Conservation (phyloP, 2,888 invertebrate genomes). For the Hydriomena furcata region DNA sequence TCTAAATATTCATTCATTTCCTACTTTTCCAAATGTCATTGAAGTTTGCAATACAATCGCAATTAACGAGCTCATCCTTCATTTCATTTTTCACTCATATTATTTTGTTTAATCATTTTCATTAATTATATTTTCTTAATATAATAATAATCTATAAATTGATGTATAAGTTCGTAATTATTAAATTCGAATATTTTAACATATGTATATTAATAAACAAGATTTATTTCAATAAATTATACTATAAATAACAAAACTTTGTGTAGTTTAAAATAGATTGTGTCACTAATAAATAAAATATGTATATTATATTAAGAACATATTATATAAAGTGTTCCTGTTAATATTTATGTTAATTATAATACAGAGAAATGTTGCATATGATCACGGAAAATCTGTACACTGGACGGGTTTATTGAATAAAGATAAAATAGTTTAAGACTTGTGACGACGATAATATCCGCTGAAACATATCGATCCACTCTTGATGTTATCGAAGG, state of each 20-base stretch:
- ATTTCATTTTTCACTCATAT: constrained; percentile 77
- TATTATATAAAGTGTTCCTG: constrained; percentile 11
- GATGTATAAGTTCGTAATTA: constrained; percentile 84
- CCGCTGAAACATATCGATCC: no score
- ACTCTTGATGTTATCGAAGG: no score
- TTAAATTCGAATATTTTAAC: constrained; percentile 85
- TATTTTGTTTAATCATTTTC: constrained; percentile 81
- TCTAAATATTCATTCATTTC: constrained; percentile 82
- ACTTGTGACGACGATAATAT: no score
- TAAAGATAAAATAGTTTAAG: no score
- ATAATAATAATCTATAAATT: constrained; percentile 84
- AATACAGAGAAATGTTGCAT: constrained; percentile 19
- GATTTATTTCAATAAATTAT: constrained; percentile 80
- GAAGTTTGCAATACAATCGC: constrained; percentile 82
- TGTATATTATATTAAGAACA: constrained; percentile 13
- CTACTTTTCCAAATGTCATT: constrained; percentile 80
- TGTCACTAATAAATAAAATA: constrained; percentile 60
- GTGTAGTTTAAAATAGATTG: constrained; percentile 64
- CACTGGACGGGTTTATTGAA: not conserved
- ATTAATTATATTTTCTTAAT: constrained; percentile 84
- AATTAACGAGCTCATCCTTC: constrained; percentile 78
- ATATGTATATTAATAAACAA: constrained; percentile 84
- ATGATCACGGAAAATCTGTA: constrained; percentile 6
- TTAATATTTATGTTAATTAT: constrained; percentile 10
- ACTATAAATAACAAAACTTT: constrained; percentile 57